A percentile compares a stretch with the other conserved stretches of the same genome.
phyloP scores from a whole-genome alignment of 2,888 invertebrate species.

The Drosophila limbata region DNA sequence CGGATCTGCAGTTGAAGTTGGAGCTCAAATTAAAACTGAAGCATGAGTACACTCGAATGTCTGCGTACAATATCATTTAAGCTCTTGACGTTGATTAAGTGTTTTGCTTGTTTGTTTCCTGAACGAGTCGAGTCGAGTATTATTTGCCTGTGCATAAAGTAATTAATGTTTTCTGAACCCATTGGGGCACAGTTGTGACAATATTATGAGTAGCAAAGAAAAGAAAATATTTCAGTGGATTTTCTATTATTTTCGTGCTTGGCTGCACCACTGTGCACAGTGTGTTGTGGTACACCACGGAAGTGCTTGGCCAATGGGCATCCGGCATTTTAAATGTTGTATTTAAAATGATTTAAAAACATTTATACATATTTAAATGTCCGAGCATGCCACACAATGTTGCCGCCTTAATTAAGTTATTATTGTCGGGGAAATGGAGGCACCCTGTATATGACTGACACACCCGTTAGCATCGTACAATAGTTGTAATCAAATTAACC shows the following conservation, averaged over 20 bases:
- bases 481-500: constrained; percentile 79
- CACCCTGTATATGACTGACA: constrained; percentile 33
- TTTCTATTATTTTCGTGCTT: constrained; percentile 41
- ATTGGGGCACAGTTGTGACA: constrained; percentile 34
- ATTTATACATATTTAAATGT: constrained; percentile 11
- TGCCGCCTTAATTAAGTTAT: constrained; percentile 22
- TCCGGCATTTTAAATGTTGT: constrained; percentile 41
- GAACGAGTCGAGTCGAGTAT: constrained; percentile 21
- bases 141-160: constrained; percentile 53
- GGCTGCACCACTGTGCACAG: constrained; percentile 44
- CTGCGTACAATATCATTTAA: constrained; percentile 51
- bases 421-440: constrained; percentile 18
- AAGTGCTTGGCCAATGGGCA: constrained; percentile 32
- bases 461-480: constrained; percentile 41
- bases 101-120: constrained; percentile 62
- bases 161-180: constrained; percentile 53
- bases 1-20: constrained; percentile 29
- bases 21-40: constrained; percentile 8
- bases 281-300: constrained; percentile 23
- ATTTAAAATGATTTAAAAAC: constrained; percentile 27
- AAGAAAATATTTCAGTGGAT: constrained; percentile 1
- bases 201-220: constrained; percentile 32
- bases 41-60: constrained; percentile 40
- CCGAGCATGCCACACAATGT: constrained; percentile 13
- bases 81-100: constrained; percentile 73